Percentiles rank a stretch among this genome's conserved stretches.
Evolutionary conservation across 2,797 vertebrate species (phyloP).

Genomic region (Centroberyx gerrardi): DNA sequence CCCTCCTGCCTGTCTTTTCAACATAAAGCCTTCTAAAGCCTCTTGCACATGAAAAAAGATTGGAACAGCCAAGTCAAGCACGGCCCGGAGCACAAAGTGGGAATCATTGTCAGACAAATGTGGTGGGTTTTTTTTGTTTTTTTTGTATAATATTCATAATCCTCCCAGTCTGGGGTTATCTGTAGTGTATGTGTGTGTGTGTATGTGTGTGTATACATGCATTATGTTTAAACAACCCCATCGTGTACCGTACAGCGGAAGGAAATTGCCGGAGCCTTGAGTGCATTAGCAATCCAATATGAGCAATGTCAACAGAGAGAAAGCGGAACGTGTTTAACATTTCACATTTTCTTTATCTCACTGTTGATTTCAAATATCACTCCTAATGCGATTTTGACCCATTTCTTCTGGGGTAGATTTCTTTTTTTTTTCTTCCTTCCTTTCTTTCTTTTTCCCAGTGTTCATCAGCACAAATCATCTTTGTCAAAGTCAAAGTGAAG

Average conservation of each 20-base stretch:
- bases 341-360: conserved; percentile 18
- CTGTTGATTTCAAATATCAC: conserved; percentile 36
- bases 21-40: conserved; percentile 67
- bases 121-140: conserved; percentile 27
- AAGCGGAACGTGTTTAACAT: conserved; percentile 2
- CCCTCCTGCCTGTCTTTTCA: conserved; percentile 58
- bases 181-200: conserved; percentile 6
- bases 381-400: background rate
- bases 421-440: background rate
- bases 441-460: background rate
- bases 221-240: conserved; percentile 34
- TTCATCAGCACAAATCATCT: background rate
- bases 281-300: conserved; percentile 32
- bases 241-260: conserved; percentile 26
- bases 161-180: conserved; percentile 43
- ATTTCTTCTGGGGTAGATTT: conserved; percentile 21
- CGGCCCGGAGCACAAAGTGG: conserved; percentile 45
- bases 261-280: conserved; percentile 19
- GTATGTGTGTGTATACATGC: conserved; percentile 1
- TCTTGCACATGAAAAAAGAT: conserved; percentile 55
- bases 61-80: conserved; percentile 57
- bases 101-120: conserved; percentile 31
- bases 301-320: conserved; percentile 44
- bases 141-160: conserved; percentile 63
- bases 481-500: conserved; percentile 5